phyloP scores from a whole-genome alignment of 2,888 invertebrate genomes.

The Prenolepis imparis region DNA sequence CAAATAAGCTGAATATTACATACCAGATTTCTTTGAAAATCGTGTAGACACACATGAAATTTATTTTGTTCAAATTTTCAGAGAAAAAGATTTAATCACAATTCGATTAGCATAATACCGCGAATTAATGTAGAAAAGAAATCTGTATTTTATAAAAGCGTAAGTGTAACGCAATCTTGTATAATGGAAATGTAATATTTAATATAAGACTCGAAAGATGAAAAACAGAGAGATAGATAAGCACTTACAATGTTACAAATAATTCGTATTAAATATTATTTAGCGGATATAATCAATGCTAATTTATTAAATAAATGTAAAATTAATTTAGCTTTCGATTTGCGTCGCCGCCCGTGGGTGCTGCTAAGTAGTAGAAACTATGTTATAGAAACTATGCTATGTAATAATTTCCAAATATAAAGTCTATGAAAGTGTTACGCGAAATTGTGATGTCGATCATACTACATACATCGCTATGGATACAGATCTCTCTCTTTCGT shows the following conservation, averaged over 20 bases:
- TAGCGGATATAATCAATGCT: not conserved
- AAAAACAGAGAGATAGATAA: not conserved
- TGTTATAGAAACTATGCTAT: not conserved
- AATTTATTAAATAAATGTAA: not conserved
- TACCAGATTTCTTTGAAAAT: not conserved
- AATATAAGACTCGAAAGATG: not conserved
- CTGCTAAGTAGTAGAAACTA: not conserved
- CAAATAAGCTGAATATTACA: not conserved
- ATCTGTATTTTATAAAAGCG: not conserved
- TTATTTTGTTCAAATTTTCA: not conserved
- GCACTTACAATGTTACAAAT: not conserved
- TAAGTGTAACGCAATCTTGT: not conserved
- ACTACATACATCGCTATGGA: not conserved
- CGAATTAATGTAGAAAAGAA: not conserved
- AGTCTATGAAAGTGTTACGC: not conserved
- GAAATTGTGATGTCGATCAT: not conserved
- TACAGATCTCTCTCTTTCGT: not conserved
- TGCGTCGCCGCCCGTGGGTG: not conserved
- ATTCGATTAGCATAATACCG: not conserved
- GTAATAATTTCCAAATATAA: not conserved
- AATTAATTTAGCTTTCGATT: constrained; percentile 14
- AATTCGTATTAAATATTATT: not conserved
- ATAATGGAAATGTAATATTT: not conserved
- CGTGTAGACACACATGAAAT: not conserved
- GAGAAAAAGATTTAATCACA: not conserved